phyloP scores from a whole-genome alignment of 2,888 invertebrate genomes.

The Gari tellinella region DNA sequence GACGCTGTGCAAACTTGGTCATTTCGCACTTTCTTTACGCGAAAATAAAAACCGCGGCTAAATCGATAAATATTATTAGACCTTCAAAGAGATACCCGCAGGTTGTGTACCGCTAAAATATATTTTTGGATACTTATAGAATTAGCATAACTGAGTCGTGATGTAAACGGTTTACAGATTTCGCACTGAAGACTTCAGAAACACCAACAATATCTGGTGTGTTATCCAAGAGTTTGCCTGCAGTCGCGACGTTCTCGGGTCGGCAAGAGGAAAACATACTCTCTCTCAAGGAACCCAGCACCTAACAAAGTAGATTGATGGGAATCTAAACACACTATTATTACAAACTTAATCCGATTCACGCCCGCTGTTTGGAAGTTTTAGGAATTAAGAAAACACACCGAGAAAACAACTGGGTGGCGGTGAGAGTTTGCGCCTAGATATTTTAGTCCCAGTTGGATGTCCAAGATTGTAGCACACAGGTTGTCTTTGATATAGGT shows the following conservation, averaged over 20 bases:
- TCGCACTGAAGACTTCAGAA: constrained; percentile 1
- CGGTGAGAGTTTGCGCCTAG: background rate
- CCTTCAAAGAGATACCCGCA: constrained; percentile 40
- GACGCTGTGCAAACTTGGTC: constrained; percentile 38
- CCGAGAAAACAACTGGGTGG: constrained; percentile 1
- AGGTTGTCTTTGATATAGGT: too few relatives aligned
- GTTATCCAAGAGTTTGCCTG: constrained; percentile 57
- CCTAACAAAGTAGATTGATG: constrained; percentile 57
- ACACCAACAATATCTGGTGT: constrained; percentile 49
- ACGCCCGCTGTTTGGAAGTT: constrained; percentile 56
- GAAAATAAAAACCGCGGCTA: constrained; percentile 41
- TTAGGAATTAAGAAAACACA: constrained; percentile 33
- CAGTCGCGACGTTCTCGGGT: constrained; percentile 48
- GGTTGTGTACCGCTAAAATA: constrained; percentile 38
- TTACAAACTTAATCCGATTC: constrained; percentile 55
- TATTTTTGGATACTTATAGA: constrained; percentile 49
- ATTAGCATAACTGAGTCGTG: constrained; percentile 45
- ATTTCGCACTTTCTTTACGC: constrained; percentile 51
- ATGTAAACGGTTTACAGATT: constrained; percentile 23
- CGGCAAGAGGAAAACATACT: constrained; percentile 56
- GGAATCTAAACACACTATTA: constrained; percentile 56
- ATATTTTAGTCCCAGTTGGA: background rate
- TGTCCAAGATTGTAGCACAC: too few relatives aligned
- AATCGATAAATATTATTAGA: constrained; percentile 56
- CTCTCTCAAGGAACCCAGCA: constrained; percentile 43